Evolutionary conservation across 2,888 invertebrate genomes (phyloP).

Genomic region (Drosophila macrothrix): DNA sequence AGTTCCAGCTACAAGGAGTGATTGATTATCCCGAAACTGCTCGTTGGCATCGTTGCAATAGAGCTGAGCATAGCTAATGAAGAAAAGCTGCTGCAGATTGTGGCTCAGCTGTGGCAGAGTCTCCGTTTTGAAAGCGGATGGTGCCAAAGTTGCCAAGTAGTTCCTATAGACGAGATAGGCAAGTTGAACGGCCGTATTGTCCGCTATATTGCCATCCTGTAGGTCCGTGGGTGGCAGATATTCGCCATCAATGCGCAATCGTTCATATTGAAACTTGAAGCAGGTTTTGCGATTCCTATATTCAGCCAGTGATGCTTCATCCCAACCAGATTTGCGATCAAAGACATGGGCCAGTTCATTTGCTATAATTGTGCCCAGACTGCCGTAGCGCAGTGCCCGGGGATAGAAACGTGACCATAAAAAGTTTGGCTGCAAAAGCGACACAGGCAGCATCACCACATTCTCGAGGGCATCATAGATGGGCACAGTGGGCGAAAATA

Average conservation of each 20-base stretch:
- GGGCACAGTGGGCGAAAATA: conserved; percentile 41
- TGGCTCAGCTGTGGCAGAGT: conserved; percentile 71
- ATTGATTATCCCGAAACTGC: conserved; percentile 74
- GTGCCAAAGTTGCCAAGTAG: conserved; percentile 58
- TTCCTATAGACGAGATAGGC: conserved; percentile 77
- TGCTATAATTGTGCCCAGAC: conserved; percentile 78
- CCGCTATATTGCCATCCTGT: conserved; percentile 82
- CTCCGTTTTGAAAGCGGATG: conserved; percentile 59
- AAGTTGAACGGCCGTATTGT: conserved; percentile 82
- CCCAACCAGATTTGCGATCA: conserved; percentile 76
- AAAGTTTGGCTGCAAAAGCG: conserved; percentile 79
- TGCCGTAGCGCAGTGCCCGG: conserved; percentile 77
- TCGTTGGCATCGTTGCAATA: conserved; percentile 78
- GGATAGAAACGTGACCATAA: conserved; percentile 81
- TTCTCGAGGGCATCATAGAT: conserved; percentile 64
- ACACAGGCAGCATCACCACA: conserved; percentile 71
- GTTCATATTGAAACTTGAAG: conserved; percentile 79
- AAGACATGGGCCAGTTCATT: conserved; percentile 80
- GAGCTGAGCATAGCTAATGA: conserved; percentile 80
- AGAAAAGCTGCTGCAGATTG: conserved; percentile 79
- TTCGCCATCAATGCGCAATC: conserved; percentile 69
- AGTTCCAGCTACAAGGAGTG: conserved; percentile 62
- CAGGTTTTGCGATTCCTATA: conserved; percentile 74
- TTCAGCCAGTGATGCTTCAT: conserved; percentile 59
- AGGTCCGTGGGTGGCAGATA: conserved; percentile 72